Evolutionary conservation across 2,888 invertebrate genomes (phyloP), one percentile per base, ranked within the genome.

Genomic region (Hydropsyche betteni): DNA sequence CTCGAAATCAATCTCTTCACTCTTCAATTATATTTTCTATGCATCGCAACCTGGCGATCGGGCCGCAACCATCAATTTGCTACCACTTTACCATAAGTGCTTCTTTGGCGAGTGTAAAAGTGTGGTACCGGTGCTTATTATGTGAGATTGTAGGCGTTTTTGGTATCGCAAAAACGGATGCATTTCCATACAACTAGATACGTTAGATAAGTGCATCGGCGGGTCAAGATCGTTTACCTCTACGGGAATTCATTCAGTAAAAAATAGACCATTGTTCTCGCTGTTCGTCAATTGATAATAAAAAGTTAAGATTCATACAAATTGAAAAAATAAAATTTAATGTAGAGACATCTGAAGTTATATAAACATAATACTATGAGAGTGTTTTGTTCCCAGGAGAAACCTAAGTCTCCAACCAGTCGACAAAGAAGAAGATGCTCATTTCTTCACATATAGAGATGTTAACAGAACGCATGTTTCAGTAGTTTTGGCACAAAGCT

Each of bases 401-500:
- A 92, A 92, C 83, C 86, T 94, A 70, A 89, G 89, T 77, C 86
- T 94, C 51, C 91, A 92, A 82, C 90, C 93, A 0, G 90, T 93
- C 16, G 93, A 93, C 82, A 88, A 89, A 81, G 90, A 90, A 76
- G 92, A 92, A 80, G 93, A 93, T 81, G 90, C 91, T 0, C 88
- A 89, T 74, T 92, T 92, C 83, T 94, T 94, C 85, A 89, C 90
- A 5, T 91, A 91, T 83, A 88, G 90, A 55, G 94, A 94, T 81
- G 84, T 94, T 73, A 95, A 95, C 85, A 85, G 90, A 24, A 93
- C 94, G 0, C 91, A 92, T 79, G 91, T 96, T 79, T 91, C 94
- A 4, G 89, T 96, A 71, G 87, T 92, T 74, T 85, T 96, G 78
- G 92, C 93, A 0, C 91, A 92, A 84, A 92, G 93, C 2, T 85